Base-by-base conservation (phyloP, 2,888 invertebrate genomes). In the Caradrina kadenii region DNA sequence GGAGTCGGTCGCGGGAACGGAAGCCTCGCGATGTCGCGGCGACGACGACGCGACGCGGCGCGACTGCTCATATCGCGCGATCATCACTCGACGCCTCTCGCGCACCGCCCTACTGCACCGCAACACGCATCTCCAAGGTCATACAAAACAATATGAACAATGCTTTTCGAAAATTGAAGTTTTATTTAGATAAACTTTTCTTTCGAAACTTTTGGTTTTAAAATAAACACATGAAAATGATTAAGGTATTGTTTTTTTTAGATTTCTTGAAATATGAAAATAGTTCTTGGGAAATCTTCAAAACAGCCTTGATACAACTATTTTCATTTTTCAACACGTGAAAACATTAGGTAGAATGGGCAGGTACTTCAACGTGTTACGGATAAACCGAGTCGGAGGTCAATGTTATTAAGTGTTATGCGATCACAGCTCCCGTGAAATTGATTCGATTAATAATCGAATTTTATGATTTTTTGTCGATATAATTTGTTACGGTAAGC, bases 1-100 rank as follows among this genome's bases (percentile, higher is more conserved):
- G 96, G 93, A 91, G 92, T 93, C 90, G 92, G 87, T 92, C 93
- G 94, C 95, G 95, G 95, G 95, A 95, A 94, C 96, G 95, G 96
- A 95, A 95, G 95, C 94, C 89, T 90, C 80, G 83, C 85, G 84
- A 84, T 90, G 93, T 92, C 93, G 93, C 92, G 89, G 82, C 89
- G 89, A 80, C 83, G 84, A 55, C 82, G 77, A 73, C 81, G 82
- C 84, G 87, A 82, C 86, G 84, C 80, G 79, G 68, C 74, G 83
- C 86, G 88, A 82, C 86, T 77, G 78, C 76, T 82, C 86, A 74
- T 86, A 84, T 82, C 88, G 86, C 89, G 88, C 86, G 85, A 86
- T 79, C 80, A 82, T 80, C 84, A 79, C 79, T 78, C 82, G 85
- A 85, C 89, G 88, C 85, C 86, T 77, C 75, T 31, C 68, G 70